phyloP scores from a whole-genome alignment of 2,797 vertebrate genomes.

The Trachurus trachurus region DNA sequence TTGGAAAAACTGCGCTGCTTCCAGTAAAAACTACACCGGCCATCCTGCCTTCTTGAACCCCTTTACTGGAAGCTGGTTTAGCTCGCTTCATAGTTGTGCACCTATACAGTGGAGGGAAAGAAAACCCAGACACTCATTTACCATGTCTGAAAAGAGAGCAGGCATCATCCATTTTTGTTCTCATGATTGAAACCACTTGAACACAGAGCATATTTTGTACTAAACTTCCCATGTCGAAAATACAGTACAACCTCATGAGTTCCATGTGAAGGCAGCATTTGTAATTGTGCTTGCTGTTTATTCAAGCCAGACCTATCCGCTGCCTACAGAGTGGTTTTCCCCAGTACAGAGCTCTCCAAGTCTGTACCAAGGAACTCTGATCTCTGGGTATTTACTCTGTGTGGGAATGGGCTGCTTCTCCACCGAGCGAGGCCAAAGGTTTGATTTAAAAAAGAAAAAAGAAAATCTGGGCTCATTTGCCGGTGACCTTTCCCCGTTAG shows the following conservation, averaged over 20 bases:
- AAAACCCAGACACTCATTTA: slow-evolving; percentile 1
- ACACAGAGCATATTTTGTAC: not conserved
- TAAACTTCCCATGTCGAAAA: slow-evolving; percentile 40
- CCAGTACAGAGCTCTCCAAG: slow-evolving; percentile 53
- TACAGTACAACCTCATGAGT: slow-evolving; percentile 16
- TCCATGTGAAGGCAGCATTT: slow-evolving; percentile 47
- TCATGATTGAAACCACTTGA: slow-evolving; percentile 14
- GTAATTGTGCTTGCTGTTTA: slow-evolving; percentile 65
- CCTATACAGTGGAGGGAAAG: not conserved
- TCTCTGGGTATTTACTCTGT: slow-evolving; percentile 70
- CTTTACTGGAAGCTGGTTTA: slow-evolving; percentile 9
- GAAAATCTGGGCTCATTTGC: slow-evolving; percentile 56
- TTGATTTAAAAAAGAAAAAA: slow-evolving; percentile 58
- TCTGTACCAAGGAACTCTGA: slow-evolving; percentile 72
- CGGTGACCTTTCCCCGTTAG: slow-evolving; percentile 66
- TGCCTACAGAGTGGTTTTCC: slow-evolving; percentile 56
- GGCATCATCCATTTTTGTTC: not conserved
- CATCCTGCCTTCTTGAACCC: not conserved
- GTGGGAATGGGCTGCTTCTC: slow-evolving; percentile 69
- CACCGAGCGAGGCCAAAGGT: slow-evolving; percentile 64
- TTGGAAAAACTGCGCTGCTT: slow-evolving; percentile 3
- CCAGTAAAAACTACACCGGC: slow-evolving; percentile 14
- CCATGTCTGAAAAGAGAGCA: slow-evolving; percentile 7
- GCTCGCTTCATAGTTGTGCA: not conserved
- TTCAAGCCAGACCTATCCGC: slow-evolving; percentile 63